Base-by-base conservation (phyloP, 2,797 vertebrate species). In the Pipistrellus kuhlii region DNA sequence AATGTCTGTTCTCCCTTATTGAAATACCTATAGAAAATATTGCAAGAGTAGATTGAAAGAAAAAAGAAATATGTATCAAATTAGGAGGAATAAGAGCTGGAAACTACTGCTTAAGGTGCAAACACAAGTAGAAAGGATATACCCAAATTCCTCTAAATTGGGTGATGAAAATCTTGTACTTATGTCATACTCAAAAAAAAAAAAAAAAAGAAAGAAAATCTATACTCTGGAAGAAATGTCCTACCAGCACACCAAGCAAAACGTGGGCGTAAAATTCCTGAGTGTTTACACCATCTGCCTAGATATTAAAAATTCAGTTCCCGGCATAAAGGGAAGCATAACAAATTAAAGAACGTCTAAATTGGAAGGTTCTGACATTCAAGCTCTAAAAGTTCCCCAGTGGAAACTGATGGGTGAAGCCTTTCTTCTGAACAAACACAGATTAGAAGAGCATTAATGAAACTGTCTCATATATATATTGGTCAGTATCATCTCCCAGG, bases 291-390 rank as follows among this genome's bases (percentile, higher is more conserved):
- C 97, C 95, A 91, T 97, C 97, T 98, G 96, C 97, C 97, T 97
- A 92, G 87, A 89, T 93, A 98, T 97, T 96, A 97, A 98, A 98
- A 97, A 96, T 91, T 93, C 85, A 96, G 86, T 97, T 97, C 64
- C 76, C 96, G 95, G 84, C 96, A 97, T 95, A 97, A 92, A 96
- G 91, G 84, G 84, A 96, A 97, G 75, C 95, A 95, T 62, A 97
- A 95, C 86, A 96, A 97, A 97, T 96, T 95, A 95, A 94, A 94
- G 77, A 97, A 86, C 86, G 90, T 96, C 87, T 69, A 32, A 97
- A 90, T 78, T 95, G 91, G 75, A 97, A 84, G 75, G 53, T 66
- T 93, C 91, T 96, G 73, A 96, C 97, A 96, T 84, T 82, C 20
- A 59, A 48, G 59, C 71, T 97, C 93, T 10, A 30, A 97, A 90